Percentiles rank a stretch among this genome's conserved stretches.
phyloP scores from a whole-genome alignment of 1,140 invertebrate species.

The Stenopsyche tienmushanensis region DNA sequence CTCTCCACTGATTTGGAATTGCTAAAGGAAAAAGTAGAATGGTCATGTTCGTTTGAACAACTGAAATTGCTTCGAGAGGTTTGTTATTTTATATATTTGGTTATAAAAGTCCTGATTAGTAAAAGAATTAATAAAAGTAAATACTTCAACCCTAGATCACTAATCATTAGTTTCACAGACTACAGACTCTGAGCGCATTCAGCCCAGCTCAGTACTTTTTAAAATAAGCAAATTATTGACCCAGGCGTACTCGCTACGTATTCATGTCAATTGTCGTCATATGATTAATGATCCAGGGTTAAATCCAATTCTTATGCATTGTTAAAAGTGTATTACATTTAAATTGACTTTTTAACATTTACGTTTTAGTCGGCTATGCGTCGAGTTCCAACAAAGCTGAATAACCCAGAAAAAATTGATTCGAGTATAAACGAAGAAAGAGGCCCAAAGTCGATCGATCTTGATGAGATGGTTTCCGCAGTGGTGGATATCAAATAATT shows the following conservation, averaged over 20 bases:
- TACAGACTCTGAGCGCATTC: too few species aligned
- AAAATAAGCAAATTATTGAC: too few species aligned
- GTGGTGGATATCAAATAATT: constrained; percentile 67
- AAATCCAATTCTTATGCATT: too few species aligned
- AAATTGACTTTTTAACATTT: too few species aligned
- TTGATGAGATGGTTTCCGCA: constrained; percentile 86
- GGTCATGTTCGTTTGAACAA: constrained; percentile 72
- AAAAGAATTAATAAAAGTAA: constrained; percentile 3
- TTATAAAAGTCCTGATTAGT: constrained; percentile 13
- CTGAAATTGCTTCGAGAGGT: constrained; percentile 74
- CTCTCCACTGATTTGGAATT: constrained; percentile 66
- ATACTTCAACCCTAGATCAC: too few species aligned
- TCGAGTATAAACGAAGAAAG: constrained; percentile 37
- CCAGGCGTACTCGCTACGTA: too few species aligned
- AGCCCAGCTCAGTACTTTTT: too few species aligned
- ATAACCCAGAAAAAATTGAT: constrained; percentile 22
- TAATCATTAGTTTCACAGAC: too few species aligned
- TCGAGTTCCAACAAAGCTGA: constrained; percentile 48
- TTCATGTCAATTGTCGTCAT: too few species aligned
- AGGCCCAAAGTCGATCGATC: constrained; percentile 65
- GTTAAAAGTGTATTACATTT: too few species aligned
- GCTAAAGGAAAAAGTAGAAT: constrained; percentile 77
- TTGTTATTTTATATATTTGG: constrained; percentile 1
- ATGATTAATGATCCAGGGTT: too few species aligned
- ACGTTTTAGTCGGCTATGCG: constrained; percentile 58